These are phyloP conservation scores for Eidolon helvum DNA, from an alignment of 2,113 vertebrate genomes.

Conservation along the genomic window DNA sequence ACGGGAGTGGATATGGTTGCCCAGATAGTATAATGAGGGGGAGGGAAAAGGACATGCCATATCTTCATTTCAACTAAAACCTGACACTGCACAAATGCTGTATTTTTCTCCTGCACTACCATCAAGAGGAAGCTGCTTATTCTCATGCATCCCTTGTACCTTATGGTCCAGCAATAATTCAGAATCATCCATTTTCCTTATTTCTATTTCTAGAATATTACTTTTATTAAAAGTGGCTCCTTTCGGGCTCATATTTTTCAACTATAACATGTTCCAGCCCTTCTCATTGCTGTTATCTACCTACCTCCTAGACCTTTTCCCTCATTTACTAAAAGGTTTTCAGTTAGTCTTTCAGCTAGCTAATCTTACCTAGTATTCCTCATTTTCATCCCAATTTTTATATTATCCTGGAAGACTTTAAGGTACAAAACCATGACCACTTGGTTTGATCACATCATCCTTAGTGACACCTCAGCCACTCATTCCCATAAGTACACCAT, in stretches of 20 bases:
- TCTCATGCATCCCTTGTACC: background rate
- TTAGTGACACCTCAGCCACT: background rate
- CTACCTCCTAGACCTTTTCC: background rate
- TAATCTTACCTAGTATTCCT: background rate
- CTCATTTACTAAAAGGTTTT: background rate
- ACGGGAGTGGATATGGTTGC: background rate
- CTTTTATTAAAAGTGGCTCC: background rate
- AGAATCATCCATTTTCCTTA: background rate
- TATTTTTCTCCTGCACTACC: background rate
- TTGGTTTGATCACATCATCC: background rate
- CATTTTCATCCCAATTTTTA: background rate
- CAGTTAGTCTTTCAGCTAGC: background rate
- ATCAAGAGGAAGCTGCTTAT: background rate
- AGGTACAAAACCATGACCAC: background rate
- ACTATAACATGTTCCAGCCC: background rate
- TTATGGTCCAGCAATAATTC: background rate
- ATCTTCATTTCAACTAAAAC: background rate
- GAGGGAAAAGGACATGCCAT: background rate
- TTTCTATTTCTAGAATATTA: background rate
- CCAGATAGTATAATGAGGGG: background rate
- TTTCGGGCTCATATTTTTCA: background rate
- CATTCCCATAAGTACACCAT: background rate
- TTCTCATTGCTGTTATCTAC: background rate
- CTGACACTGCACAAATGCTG: background rate
- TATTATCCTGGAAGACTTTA: background rate